Evolutionary conservation across 2,888 invertebrate species (phyloP).

Genomic region (Torymus tubicola): DNA sequence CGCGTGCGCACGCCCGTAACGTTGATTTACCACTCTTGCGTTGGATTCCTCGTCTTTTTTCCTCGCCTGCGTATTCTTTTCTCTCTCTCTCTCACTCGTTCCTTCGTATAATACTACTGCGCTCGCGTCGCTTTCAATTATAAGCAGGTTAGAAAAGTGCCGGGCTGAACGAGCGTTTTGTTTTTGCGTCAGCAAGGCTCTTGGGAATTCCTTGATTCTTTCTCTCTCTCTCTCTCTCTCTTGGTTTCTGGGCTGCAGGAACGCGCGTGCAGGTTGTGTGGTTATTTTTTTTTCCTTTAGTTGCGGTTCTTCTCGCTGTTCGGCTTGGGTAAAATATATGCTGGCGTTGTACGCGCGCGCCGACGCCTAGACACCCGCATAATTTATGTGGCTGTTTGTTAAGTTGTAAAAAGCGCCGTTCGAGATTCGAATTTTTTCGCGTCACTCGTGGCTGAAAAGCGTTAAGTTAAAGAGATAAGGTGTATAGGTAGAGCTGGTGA

Average conservation of each 20-base stretch:
- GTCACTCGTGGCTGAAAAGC: not conserved
- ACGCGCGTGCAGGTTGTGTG: not conserved
- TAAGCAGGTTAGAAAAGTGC: conserved; percentile 50
- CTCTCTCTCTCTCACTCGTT: not conserved
- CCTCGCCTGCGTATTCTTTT: conserved; percentile 16
- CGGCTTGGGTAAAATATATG: conserved; percentile 41
- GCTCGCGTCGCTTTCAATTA: conserved; percentile 41
- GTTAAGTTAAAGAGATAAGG: not conserved
- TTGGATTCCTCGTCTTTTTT: not conserved
- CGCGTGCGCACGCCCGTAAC: conserved; percentile 8
- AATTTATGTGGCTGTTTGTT: conserved; percentile 51
- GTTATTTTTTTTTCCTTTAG: not conserved
- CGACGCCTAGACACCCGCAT: conserved; percentile 35
- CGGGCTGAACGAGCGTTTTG: not conserved
- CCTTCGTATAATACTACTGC: too few species aligned
- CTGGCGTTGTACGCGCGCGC: not conserved
- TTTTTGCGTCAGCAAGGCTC: conserved; percentile 15
- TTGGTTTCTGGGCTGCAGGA: not conserved
- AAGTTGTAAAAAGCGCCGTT: conserved; percentile 51
- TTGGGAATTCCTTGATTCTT: conserved; percentile 49
- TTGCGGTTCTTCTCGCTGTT: not conserved
- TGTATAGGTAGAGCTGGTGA: conserved; percentile 18
- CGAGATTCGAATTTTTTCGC: conserved; percentile 30
- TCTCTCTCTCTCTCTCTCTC: not conserved
- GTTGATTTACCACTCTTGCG: conserved; percentile 52